Evolutionary conservation across 1,140 invertebrate species (phyloP).

Genomic region (Diabrotica virgifera): DNA sequence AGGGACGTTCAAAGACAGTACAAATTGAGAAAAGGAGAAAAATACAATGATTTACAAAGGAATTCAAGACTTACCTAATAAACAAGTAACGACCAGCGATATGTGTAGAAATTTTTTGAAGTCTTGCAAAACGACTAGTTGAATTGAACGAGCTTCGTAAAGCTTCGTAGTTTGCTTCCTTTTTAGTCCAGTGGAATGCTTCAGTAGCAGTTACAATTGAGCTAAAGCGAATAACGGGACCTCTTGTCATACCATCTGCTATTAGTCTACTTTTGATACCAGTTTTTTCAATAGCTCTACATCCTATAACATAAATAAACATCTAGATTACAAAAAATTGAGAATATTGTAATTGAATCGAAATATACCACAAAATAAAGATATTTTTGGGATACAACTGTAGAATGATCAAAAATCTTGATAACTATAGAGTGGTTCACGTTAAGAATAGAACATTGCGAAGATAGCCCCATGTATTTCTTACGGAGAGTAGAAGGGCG

Average conservation of each 20-base stretch:
- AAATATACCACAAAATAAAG: background rate
- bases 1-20: no score
- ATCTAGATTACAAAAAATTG: background rate
- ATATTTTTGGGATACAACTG: no score
- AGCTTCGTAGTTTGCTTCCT: slow-evolving; percentile 60
- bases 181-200: slow-evolving; percentile 75
- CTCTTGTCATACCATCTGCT: slow-evolving; percentile 94
- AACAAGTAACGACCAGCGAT: slow-evolving; percentile 86
- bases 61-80: slow-evolving; percentile 51
- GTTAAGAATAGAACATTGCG: no score
- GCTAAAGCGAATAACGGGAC: slow-evolving; percentile 85
- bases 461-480: no score
- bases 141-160: slow-evolving; percentile 71
- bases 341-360: background rate
- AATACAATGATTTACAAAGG: no score
- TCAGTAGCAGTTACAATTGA: slow-evolving; percentile 73
- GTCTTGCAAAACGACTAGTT: slow-evolving; percentile 80
- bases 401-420: no score
- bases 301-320: slow-evolving; percentile 25
- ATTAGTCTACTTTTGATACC: slow-evolving; percentile 78
- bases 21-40: no score
- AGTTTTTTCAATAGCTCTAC: slow-evolving; percentile 75
- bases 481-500: no score
- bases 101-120: slow-evolving; percentile 73
- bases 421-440: no score